Evolutionary conservation across 1,140 invertebrate species (phyloP).

Genomic region (Drosophila rhopaloa): DNA sequence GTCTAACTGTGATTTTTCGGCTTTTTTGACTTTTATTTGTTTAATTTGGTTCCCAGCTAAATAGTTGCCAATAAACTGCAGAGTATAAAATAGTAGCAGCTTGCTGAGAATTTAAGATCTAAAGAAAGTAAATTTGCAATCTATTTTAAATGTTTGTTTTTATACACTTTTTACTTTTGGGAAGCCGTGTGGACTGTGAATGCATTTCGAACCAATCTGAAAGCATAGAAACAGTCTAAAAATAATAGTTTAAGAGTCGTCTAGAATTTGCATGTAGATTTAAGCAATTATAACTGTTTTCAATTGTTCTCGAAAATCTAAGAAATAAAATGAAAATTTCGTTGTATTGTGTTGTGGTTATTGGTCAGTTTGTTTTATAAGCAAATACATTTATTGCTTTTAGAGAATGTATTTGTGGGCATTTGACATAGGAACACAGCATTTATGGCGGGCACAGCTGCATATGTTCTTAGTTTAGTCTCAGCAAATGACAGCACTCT

Average conservation of each 20-base stretch:
- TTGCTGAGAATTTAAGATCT: too few relatives aligned
- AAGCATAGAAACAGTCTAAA: too few relatives aligned
- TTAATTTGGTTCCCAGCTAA: conserved; percentile 22
- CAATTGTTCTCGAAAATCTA: background rate
- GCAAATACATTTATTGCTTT: background rate
- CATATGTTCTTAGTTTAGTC: background rate
- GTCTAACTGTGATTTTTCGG: conserved; percentile 32
- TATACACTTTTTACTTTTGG: too few relatives aligned
- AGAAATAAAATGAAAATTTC: background rate
- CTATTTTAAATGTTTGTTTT: too few relatives aligned
- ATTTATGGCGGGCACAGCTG: background rate
- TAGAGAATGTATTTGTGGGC: background rate
- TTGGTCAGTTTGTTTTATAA: background rate
- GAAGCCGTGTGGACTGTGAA: too few relatives aligned
- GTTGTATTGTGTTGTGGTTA: background rate
- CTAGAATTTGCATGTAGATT: too few relatives aligned
- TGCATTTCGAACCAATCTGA: too few relatives aligned
- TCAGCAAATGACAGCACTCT: conserved; percentile 7
- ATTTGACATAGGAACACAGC: background rate
- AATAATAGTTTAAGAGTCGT: too few relatives aligned
- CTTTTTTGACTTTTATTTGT: conserved; percentile 32
- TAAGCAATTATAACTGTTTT: too few relatives aligned
- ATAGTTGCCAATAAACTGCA: background rate
- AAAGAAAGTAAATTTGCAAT: too few relatives aligned
- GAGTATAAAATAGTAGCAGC: background rate